Evolutionary conservation across 1,140 invertebrate species (phyloP).

Genomic region (Drosophila punjabiensis): DNA sequence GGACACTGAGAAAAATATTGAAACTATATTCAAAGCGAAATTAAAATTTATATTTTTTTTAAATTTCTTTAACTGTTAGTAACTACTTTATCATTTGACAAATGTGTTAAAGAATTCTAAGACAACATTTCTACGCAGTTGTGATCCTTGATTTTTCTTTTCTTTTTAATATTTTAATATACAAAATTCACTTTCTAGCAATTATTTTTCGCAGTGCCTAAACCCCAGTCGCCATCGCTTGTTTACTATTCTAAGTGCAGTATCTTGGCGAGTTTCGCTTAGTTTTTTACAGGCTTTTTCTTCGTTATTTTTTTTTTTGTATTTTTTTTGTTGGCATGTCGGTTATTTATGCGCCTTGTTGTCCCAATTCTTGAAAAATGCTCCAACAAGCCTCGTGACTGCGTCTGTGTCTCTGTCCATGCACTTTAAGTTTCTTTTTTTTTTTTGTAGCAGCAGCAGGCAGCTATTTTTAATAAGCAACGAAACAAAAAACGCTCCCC

Average conservation of each 20-base stretch:
- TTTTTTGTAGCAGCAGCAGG: slow-evolving; percentile 27
- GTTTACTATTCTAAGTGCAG: slow-evolving; percentile 81
- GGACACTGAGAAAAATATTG: slow-evolving; percentile 3
- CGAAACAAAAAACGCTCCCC: slow-evolving; percentile 17
- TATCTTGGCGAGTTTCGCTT: slow-evolving; percentile 57
- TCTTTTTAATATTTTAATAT: neutral
- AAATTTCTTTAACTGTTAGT: too few species aligned
- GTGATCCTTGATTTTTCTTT: too few species aligned
- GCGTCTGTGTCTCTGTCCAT: slow-evolving; percentile 23
- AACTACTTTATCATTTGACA: too few species aligned
- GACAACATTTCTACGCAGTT: too few species aligned
- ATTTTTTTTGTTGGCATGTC: slow-evolving; percentile 65
- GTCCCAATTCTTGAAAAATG: slow-evolving; percentile 78
- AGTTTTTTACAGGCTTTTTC: slow-evolving; percentile 46
- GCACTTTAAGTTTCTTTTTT: slow-evolving; percentile 50
- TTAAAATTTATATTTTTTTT: too few species aligned
- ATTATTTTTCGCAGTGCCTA: neutral
- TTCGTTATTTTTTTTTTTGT: slow-evolving; percentile 26
- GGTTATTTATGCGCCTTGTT: slow-evolving; percentile 82
- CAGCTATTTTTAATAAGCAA: slow-evolving; percentile 73
- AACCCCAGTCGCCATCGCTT: slow-evolving; percentile 36
- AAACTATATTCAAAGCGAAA: too few species aligned
- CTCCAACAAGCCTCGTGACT: slow-evolving; percentile 55
- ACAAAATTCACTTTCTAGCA: neutral
- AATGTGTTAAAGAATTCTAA: too few species aligned